Percentiles rank a stretch among this genome's conserved stretches.
Evolutionary conservation across 2,797 vertebrate genomes (phyloP).

Genomic region (Phataginus tetradactyla): DNA sequence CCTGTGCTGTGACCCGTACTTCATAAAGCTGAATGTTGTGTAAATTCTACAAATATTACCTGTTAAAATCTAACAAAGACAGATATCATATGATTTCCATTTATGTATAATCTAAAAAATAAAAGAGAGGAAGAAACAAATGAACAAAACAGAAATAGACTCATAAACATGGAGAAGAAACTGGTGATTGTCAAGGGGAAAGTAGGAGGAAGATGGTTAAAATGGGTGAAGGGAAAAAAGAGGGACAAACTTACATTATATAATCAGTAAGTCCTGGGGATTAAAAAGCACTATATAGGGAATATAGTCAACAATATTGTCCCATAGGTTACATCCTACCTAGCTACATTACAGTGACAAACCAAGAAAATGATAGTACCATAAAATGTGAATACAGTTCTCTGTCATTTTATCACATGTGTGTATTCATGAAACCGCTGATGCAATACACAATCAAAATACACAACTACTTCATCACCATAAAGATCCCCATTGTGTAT

Average conservation of each 20-base stretch:
- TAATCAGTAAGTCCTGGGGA: too few relatives aligned
- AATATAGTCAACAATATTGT: background rate
- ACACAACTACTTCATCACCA: background rate
- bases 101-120: too few relatives aligned
- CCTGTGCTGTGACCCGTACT: background rate
- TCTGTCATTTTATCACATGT: background rate
- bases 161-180: too few relatives aligned
- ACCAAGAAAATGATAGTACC: background rate
- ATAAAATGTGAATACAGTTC: background rate
- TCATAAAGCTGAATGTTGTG: background rate
- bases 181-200: too few relatives aligned
- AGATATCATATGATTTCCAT: too few relatives aligned
- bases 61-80: background rate
- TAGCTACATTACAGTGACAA: background rate
- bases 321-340: background rate
- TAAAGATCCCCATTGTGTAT: background rate
- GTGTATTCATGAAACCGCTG: background rate
- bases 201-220: too few relatives aligned
- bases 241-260: too few relatives aligned
- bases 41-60: constrained; percentile 7
- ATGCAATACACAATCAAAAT: background rate
- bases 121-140: too few relatives aligned
- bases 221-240: too few relatives aligned
- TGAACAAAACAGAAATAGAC: too few relatives aligned
- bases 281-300: too few relatives aligned